Base-by-base conservation (phyloP, 2,797 vertebrate genomes). In the Thalassophryne amazonica region DNA sequence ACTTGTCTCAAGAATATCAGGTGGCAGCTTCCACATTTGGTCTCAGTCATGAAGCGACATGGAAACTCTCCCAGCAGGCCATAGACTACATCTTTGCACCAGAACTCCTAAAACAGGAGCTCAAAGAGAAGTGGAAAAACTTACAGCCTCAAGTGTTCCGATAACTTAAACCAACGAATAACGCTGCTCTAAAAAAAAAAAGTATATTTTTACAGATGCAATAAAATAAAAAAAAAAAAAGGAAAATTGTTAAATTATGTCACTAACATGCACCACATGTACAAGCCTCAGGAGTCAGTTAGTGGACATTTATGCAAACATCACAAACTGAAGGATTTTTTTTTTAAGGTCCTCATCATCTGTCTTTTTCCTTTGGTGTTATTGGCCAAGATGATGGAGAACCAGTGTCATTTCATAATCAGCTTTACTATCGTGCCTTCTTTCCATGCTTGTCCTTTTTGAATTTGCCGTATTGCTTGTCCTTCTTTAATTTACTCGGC, bases 1-100 rank as follows among this genome's bases (percentile, higher is more conserved):
- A 92, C 32, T 88, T 98, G 18, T 98, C 97, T 7, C 90, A 90
- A 72, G 97, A 99, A 51, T 99, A 99, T 40, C 92, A 94, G 60
- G 80, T 98, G 76, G 93, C 86, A 46, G 94, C 95, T 3, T 84
- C 93, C 21, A 94, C 93, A 0, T 99, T 99, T 62, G 80, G 88
- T 23, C 90, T 99, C 49, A 92, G 73, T 32, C 86, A 15, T 2
- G 81, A 92, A 11, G 92, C 90, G n/a, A 20, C 95, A 39, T 98
- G 97, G 97, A 82, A 84, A 14, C 91, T 98, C 14, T 98, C 96
- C 38, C 89, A 91, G 33, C 75, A 90, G 51, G 93, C 95, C 46
- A 95, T 99, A 54, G 76, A 91, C 69, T 93, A 89, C 10, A 90
- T 90, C 72, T 99, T 98, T 31, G 94, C 94, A 35, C 86, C 93